These are phyloP conservation scores for Lepidurus couesii DNA, from an alignment of 1,140 invertebrate genomes.

Conservation along the genomic window DNA sequence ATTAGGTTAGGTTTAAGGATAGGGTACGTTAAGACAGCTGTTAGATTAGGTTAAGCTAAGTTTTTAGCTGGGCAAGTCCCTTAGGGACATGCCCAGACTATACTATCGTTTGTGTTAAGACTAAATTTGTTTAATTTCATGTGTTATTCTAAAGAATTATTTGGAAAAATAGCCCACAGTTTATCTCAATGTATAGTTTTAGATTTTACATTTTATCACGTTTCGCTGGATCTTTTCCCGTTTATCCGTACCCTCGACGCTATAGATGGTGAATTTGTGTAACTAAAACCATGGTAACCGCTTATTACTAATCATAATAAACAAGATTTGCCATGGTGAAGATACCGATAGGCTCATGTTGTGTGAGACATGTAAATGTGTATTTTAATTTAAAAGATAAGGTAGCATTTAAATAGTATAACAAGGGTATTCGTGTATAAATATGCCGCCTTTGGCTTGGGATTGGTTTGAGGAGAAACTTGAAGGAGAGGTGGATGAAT, in stretches of 20 bases:
- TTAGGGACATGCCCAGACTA: no score
- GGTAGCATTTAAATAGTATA: not conserved
- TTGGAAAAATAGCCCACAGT: not conserved
- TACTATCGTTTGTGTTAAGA: no score
- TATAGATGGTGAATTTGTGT: not conserved
- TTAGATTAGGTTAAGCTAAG: no score
- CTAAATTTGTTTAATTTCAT: no score
- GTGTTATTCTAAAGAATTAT: not conserved
- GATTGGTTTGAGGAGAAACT: not conserved
- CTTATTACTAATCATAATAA: not conserved
- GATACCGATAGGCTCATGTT: no score
- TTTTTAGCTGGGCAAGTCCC: no score
- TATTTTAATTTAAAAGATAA: not conserved
- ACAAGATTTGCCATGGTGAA: no score
- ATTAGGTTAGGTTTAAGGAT: no score
- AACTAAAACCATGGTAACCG: conserved; percentile 2
- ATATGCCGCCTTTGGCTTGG: not conserved
- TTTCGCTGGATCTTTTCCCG: not conserved
- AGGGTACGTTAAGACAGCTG: no score
- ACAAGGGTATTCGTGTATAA: not conserved
- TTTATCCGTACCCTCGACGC: not conserved
- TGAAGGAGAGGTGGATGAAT: not conserved
- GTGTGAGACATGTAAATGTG: no score
- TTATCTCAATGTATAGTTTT: not conserved
- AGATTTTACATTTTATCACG: not conserved